Evolutionary conservation across 2,113 vertebrate species (phyloP).

Genomic region (Herpailurus yagouaroundi): DNA sequence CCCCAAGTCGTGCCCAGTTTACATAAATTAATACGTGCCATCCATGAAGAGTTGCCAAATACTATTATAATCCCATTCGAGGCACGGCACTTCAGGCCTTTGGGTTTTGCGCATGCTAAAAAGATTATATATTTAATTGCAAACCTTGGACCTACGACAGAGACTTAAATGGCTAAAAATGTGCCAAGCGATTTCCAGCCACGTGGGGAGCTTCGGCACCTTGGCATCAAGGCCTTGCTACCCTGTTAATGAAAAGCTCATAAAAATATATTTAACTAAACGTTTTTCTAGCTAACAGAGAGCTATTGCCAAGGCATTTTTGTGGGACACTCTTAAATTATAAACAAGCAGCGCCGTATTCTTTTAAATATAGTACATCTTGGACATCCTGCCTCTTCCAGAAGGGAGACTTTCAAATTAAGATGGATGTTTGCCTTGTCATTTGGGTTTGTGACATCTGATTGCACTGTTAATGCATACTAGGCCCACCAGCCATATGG

Average conservation of each 20-base stretch:
- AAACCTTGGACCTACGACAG: slow-evolving; percentile 79
- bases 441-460: slow-evolving; percentile 7
- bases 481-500: not conserved
- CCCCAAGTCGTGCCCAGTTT: slow-evolving; percentile 80
- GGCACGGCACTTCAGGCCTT: slow-evolving; percentile 77
- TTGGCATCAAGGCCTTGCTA: slow-evolving; percentile 64
- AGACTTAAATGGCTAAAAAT: slow-evolving; percentile 70
- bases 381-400: slow-evolving; percentile 65
- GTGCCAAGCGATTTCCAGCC: slow-evolving; percentile 79
- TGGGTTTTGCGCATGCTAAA: slow-evolving; percentile 82
- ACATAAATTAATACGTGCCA: slow-evolving; percentile 82
- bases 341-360: slow-evolving; percentile 39
- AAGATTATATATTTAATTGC: slow-evolving; percentile 85
- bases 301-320: slow-evolving; percentile 79
- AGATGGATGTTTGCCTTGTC: slow-evolving; percentile 43
- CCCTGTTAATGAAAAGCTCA: slow-evolving; percentile 79
- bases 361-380: slow-evolving; percentile 59
- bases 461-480: not conserved
- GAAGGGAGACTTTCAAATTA: slow-evolving; percentile 75
- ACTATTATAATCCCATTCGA: slow-evolving; percentile 80
- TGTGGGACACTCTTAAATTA: slow-evolving; percentile 81
- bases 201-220: slow-evolving; percentile 78
- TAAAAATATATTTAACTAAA: slow-evolving; percentile 65
- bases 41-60: slow-evolving; percentile 83
- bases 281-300: slow-evolving; percentile 62